A percentile compares a stretch with the other conserved stretches of the same genome.
Evolutionary conservation across 2,797 vertebrate genomes (phyloP).

Genomic region (Leptoclinus maculatus): DNA sequence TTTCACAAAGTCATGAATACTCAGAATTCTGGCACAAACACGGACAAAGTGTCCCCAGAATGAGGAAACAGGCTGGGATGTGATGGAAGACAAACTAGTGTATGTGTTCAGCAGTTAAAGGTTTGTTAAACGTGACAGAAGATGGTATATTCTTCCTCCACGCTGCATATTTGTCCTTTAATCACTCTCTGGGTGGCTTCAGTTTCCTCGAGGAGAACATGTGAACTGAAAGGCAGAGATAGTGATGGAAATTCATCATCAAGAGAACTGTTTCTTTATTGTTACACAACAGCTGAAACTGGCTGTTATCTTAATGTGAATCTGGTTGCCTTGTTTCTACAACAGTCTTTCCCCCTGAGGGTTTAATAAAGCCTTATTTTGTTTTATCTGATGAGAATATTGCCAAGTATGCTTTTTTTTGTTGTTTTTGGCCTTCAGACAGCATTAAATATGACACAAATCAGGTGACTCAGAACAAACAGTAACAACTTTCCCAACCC

Average conservation of each 20-base stretch:
- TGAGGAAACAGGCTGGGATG: too few relatives aligned
- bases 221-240: background rate
- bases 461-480: background rate
- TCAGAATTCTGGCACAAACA: too few relatives aligned
- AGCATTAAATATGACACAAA: conserved; percentile 3
- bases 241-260: background rate
- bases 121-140: background rate
- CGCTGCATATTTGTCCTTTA: background rate
- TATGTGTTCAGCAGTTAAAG: background rate
- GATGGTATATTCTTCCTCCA: background rate
- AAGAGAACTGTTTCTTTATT: background rate
- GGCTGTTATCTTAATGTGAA: background rate
- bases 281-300: background rate
- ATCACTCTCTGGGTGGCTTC: background rate
- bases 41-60: too few relatives aligned
- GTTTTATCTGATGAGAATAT: conserved; percentile 18
- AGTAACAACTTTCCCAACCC: background rate
- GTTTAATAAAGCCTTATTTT: conserved; percentile 33
- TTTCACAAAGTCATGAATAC: too few relatives aligned
- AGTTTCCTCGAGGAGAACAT: background rate
- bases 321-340: background rate
- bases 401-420: background rate
- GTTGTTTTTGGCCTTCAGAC: conserved; percentile 4
- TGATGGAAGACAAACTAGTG: too few relatives aligned
- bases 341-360: background rate